phyloP scores from a whole-genome alignment of 2,113 vertebrate genomes.

The Tragelaphus buxtoni region DNA sequence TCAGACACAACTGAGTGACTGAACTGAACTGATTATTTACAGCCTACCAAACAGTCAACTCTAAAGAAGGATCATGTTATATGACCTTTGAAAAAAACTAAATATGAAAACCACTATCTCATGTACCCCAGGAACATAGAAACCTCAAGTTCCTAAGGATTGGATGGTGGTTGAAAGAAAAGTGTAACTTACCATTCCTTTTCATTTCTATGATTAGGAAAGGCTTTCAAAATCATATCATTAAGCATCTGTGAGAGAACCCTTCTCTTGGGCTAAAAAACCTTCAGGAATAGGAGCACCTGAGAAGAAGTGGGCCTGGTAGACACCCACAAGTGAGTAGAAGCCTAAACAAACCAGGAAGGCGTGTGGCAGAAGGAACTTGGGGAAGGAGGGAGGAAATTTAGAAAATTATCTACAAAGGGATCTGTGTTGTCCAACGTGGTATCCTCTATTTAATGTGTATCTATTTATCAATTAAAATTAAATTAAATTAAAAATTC shows the following conservation, averaged over 20 bases:
- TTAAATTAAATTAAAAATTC: not conserved
- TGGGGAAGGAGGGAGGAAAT: not conserved
- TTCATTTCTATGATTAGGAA: not conserved
- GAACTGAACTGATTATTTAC: not conserved
- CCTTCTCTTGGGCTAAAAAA: not conserved
- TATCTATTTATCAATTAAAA: not conserved
- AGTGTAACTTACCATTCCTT: not conserved
- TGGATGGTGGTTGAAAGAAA: not conserved
- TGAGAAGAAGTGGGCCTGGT: not conserved
- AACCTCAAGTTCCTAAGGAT: not conserved
- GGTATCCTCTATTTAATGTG: not conserved
- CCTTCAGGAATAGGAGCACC: not conserved
- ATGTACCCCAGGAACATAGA: not conserved
- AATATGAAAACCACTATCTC: constrained; percentile 6
- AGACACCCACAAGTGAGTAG: not conserved
- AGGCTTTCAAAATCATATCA: not conserved
- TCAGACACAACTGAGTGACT: not conserved
- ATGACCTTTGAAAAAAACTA: not conserved
- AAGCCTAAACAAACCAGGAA: not conserved
- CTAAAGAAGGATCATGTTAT: not conserved
- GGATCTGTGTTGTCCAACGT: not conserved
- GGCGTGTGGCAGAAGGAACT: not conserved
- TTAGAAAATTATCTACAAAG: not conserved
- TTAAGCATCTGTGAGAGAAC: not conserved
- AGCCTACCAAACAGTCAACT: not conserved